Percentiles rank a stretch among this genome's conserved stretches.
Evolutionary conservation across 2,797 vertebrate genomes (phyloP).

Genomic region (Anableps anableps): DNA sequence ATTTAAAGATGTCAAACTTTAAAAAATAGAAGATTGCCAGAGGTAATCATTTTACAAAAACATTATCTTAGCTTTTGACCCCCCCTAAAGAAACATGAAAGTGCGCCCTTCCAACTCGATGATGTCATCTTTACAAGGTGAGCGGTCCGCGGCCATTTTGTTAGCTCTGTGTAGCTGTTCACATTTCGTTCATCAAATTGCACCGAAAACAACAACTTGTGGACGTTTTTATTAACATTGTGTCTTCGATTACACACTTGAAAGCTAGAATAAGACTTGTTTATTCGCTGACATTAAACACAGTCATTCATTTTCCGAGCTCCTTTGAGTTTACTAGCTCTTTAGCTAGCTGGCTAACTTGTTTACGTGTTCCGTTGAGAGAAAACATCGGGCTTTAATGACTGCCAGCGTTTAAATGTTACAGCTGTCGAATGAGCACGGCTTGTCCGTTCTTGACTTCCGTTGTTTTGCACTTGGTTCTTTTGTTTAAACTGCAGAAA

Average conservation of each 20-base stretch:
- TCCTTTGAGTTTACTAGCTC: conserved; percentile 59
- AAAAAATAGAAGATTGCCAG: neutral
- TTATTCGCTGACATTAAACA: conserved; percentile 20
- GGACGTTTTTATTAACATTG: neutral
- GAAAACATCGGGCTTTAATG: conserved; percentile 36
- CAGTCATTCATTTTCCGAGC: conserved; percentile 73
- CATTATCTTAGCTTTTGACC: neutral
- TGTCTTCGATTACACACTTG: fast-evolving
- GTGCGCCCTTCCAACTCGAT: conserved; percentile 50
- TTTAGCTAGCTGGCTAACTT: conserved; percentile 61
- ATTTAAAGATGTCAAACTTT: no score
- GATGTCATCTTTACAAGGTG: conserved; percentile 64
- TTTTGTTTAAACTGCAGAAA: conserved; percentile 23
- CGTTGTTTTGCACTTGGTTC: conserved; percentile 17
- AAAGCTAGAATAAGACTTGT: neutral
- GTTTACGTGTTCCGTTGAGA: conserved; percentile 45
- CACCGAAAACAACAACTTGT: neutral
- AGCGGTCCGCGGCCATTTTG: conserved; percentile 81
- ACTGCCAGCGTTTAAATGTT: conserved; percentile 37
- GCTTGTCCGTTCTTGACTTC: neutral
- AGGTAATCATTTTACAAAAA: neutral
- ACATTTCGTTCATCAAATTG: conserved; percentile 18
- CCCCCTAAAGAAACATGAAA: conserved; percentile 40
- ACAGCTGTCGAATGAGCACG: neutral
- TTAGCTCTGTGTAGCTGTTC: conserved; percentile 65